Evolutionary conservation across 2,113 vertebrate genomes (phyloP).

Genomic region (Dromaius novaehollandiae): DNA sequence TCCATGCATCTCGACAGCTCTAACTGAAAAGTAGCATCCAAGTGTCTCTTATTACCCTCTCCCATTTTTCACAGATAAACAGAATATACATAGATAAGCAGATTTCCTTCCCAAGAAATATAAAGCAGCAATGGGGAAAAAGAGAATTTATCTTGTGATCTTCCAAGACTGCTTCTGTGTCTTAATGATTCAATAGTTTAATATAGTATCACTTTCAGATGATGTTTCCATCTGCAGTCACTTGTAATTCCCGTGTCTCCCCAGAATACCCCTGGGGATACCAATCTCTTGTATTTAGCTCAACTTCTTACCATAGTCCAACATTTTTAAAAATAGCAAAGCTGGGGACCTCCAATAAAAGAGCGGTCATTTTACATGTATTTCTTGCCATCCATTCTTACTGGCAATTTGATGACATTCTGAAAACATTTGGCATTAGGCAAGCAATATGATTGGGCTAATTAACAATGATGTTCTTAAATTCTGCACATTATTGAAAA

Average conservation of each 20-base stretch:
- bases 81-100: background rate
- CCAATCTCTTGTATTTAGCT: background rate
- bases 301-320: background rate
- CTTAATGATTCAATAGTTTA: background rate
- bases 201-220: background rate
- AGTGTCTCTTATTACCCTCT: no score
- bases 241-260: background rate
- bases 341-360: background rate
- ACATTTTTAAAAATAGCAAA: background rate
- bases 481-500: background rate
- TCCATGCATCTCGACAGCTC: background rate
- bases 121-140: background rate
- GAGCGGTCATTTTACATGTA: conserved; percentile 3
- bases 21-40: background rate
- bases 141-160: background rate
- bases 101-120: background rate
- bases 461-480: background rate
- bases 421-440: background rate
- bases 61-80: background rate
- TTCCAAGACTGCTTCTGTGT: background rate
- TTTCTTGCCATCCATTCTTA: conserved; percentile 15
- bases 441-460: background rate
- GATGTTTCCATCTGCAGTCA: background rate
- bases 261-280: background rate
- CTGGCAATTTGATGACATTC: background rate